These are phyloP conservation scores for Progne subis DNA, from an alignment of 2,113 vertebrate genomes.

Conservation along the genomic window DNA sequence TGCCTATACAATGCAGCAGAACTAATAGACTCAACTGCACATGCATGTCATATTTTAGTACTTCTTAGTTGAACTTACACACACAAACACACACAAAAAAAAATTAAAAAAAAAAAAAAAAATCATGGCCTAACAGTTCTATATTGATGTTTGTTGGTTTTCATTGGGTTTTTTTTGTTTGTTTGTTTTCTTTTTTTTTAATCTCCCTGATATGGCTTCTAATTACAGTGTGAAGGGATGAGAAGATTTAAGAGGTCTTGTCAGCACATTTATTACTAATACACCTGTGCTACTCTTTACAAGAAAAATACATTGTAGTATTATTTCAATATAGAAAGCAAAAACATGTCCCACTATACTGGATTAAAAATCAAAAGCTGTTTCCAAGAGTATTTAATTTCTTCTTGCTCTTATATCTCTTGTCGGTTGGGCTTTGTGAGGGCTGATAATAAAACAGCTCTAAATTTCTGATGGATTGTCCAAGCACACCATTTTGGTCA, in stretches of 20 bases:
- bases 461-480: background rate
- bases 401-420: conserved; percentile 9
- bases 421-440: background rate
- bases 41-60: background rate
- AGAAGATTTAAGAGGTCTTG: background rate
- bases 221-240: background rate
- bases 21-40: background rate
- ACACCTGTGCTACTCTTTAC: background rate
- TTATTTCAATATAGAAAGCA: conserved; percentile 19
- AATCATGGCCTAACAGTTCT: background rate
- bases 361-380: conserved; percentile 7
- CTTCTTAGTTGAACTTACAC: background rate
- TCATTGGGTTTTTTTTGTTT: too few species aligned
- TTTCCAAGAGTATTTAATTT: conserved; percentile 24
- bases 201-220: background rate
- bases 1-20: background rate
- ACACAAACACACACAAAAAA: background rate
- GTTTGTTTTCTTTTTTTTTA: too few species aligned
- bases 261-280: conserved; percentile 26
- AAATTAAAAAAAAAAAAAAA: background rate
- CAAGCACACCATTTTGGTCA: conserved; percentile 39
- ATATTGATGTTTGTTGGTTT: background rate
- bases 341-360: background rate
- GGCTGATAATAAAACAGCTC: conserved; percentile 15
- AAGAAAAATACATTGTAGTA: background rate